Base-by-base conservation (phyloP, 2,113 vertebrate species). In the Scomber colias region DNA sequence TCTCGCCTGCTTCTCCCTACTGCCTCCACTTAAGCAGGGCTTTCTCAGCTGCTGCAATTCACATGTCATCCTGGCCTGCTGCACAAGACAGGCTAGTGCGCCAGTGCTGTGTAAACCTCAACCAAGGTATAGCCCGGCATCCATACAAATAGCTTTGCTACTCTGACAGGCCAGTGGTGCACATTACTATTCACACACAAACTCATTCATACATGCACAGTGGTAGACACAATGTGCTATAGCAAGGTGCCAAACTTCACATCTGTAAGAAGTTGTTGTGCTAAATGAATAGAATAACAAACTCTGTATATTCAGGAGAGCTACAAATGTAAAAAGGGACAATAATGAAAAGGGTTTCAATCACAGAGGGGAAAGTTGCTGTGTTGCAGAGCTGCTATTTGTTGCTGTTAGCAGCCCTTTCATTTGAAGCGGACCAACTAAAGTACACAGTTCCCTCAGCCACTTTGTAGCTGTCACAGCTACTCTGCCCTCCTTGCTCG, bases 381-480 rank as follows among this genome's bases (percentile, higher is more conserved):
- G 82, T 31, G 68, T 82, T 83, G 89, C 85, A 87, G 54, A 87
- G 83, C 78, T 87, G 84, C 86, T 85, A 87, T 90, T 89, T 90
- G 90, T 89, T 88, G 89, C 85, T 84, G 89, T 90, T 86, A 89
- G 89, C 77, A 78, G 85, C 69, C 71, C 60, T 79, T 90, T 88
- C 70, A 88, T 89, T 90, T 87, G 82, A 89, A 89, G 85, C 87
- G 85, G 69, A 74, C 84, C 56, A 59, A 86, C 83, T 85, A 83
- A 92, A 90, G 84, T 85, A 90, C 89, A 89, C 85, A 91, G 86
- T 92, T 87, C 85, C 87, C 87, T 90, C 77, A 90, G 89, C 83
- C 87, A 90, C 90, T 90, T 90, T 90, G 87, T 89, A 89, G 85
- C 90, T 89, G 90, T 92, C 93, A 89, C 74, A 83, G 90, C 85